Evolutionary conservation across 2,888 invertebrate genomes (phyloP), one percentile per base, ranked within the genome.

Genomic region (Oscheius sp.): DNA sequence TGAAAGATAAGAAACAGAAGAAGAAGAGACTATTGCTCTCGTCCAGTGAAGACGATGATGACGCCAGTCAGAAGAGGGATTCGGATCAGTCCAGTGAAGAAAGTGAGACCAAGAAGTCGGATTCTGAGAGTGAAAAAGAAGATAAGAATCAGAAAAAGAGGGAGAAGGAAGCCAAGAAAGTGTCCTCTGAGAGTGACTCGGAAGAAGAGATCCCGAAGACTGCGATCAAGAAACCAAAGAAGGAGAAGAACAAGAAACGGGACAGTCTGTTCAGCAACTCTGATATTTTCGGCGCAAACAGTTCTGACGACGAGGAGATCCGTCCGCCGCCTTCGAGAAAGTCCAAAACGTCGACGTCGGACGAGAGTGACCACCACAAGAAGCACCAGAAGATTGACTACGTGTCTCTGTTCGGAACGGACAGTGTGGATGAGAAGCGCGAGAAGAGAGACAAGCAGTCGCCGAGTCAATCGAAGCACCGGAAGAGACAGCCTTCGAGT

Each of bases 1-100:
- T 75, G 11, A 73, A 65, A 47, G 72, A 65, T 33, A 71, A 75
- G 62, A 74, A 70, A 5, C 33, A 74, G 63, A 63, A 68, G 32
- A 68, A 68, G 68, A 68, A 68, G 68, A n/a, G 51, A 32, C 62
- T 53, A 2, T n/a, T 65, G 1, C 29, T 50, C 35, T 75, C 75
- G 10, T 57, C 57, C 33, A 60, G 59, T 13, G 75, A 75, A 13
- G 74, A 68, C 13, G 65, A 62, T 29, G 72, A 59, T 9, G 58
- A 53, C 11, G 50, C 21, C 9, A 29, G 21, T 29, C 42, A 72
- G 35, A n/a, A 65, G 32, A 47, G 51, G n/a, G 65, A 42, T 47
- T 48, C 48, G 21, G 65, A 65, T 21, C 47, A 65, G 48, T 47
- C 50, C n/a, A 65, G 65, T 21, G 70, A 70, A 29, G 58, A 70